These are phyloP conservation scores for Lycia hirtaria DNA, from an alignment of 2,888 invertebrate species.

Conservation along the genomic window DNA sequence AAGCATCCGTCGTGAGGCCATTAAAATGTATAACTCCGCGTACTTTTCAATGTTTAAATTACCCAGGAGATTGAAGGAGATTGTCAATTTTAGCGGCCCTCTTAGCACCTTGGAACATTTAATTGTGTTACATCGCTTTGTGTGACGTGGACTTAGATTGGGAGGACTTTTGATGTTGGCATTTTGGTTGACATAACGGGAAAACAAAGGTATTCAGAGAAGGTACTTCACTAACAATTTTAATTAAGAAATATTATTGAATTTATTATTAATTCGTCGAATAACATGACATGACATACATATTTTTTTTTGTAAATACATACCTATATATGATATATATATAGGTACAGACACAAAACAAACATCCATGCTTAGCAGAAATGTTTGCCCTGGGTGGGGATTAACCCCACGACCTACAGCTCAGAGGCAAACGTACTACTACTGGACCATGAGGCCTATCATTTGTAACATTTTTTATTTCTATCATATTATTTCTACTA, in stretches of 20 bases:
- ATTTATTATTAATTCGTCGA: too few relatives aligned
- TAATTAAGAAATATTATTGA: too few relatives aligned
- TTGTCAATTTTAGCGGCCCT: conserved; percentile 37
- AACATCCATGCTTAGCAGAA: too few relatives aligned
- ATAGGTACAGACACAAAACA: too few relatives aligned
- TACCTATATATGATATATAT: too few relatives aligned
- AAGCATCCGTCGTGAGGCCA: conserved; percentile 17
- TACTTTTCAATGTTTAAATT: conserved; percentile 46
- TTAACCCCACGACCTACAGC: too few relatives aligned
- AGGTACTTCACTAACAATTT: not conserved
- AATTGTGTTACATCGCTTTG: conserved; percentile 37
- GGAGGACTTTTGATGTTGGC: conserved; percentile 1
- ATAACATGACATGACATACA: too few relatives aligned
- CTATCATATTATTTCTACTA: too few relatives aligned
- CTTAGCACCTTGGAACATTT: conserved; percentile 34
- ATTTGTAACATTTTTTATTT: not conserved
- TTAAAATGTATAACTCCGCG: conserved; percentile 42
- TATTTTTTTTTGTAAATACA: too few relatives aligned
- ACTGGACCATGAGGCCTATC: too few relatives aligned
- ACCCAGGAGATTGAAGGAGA: conserved; percentile 39
- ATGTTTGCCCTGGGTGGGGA: too few relatives aligned
- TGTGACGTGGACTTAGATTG: conserved; percentile 9
- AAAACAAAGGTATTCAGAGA: not conserved
- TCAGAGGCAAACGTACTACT: too few relatives aligned
- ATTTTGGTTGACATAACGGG: not conserved